Evolutionary conservation across 2,888 invertebrate species (phyloP).

Genomic region (Kuschelorhynchus macadamiae): DNA sequence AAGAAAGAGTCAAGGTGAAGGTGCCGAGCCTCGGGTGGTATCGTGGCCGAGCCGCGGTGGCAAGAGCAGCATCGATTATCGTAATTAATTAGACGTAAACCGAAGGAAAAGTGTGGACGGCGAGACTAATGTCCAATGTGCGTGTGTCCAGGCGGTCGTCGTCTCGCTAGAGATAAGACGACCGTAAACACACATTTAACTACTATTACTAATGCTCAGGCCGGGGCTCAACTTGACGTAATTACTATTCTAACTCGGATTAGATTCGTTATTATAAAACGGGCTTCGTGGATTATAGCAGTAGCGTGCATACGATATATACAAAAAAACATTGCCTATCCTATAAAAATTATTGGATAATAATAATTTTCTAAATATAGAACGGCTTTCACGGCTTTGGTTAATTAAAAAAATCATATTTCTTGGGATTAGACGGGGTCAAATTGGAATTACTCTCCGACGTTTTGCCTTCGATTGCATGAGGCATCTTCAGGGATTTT

Average conservation of each 20-base stretch:
- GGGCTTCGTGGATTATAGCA: constrained; percentile 8
- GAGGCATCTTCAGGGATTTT: too few relatives aligned
- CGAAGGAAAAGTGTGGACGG: constrained; percentile 35
- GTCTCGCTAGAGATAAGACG: constrained; percentile 52
- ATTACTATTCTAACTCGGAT: constrained; percentile 53
- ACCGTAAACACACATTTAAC: constrained; percentile 59
- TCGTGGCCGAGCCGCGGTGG: constrained; percentile 25
- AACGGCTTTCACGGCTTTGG: too few relatives aligned
- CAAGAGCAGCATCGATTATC: constrained; percentile 25
- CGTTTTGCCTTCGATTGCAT: too few relatives aligned
- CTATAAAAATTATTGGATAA: too few relatives aligned
- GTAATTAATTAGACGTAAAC: constrained; percentile 44
- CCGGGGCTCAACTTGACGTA: constrained; percentile 55
- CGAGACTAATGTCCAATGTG: constrained; percentile 42
- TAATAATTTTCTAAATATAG: too few relatives aligned
- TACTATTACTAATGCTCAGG: constrained; percentile 57
- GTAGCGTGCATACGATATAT: constrained; percentile 2
- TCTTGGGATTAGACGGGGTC: too few relatives aligned
- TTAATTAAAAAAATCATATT: too few relatives aligned
- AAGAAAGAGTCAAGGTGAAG: constrained; percentile 27
- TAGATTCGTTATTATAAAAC: constrained; percentile 49
- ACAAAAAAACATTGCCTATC: too few relatives aligned
- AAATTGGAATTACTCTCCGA: too few relatives aligned
- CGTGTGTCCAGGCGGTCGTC: constrained; percentile 33
- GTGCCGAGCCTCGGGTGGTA: constrained; percentile 39